Conservation (phyloP, 2,888 invertebrate species). For the Eupithecia pulchellata region DNA sequence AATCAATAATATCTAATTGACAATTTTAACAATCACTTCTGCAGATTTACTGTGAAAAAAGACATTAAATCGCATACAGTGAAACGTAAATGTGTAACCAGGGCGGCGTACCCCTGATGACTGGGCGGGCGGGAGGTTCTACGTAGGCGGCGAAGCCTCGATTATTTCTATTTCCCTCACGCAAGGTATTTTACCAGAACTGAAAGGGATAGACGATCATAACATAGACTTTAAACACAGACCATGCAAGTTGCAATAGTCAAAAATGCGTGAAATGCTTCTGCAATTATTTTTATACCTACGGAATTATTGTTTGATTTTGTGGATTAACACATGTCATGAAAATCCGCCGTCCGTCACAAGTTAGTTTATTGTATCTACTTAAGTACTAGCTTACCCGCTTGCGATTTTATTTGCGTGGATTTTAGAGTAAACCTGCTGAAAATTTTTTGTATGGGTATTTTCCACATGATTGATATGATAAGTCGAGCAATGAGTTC, state of each 20-base stretch:
- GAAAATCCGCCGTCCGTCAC: background rate
- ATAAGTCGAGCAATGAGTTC: background rate
- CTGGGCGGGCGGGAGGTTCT: slow-evolving; percentile 81
- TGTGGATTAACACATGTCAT: background rate
- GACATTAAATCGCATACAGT: slow-evolving; percentile 32
- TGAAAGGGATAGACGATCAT: slow-evolving; percentile 61
- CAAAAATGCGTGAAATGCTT: slow-evolving; percentile 22
- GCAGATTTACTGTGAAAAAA: slow-evolving; percentile 15
- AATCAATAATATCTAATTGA: background rate
- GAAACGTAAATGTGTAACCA: slow-evolving; percentile 56
- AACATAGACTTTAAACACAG: slow-evolving; percentile 63
- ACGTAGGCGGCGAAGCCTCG: slow-evolving; percentile 72
- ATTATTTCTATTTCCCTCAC: slow-evolving; percentile 66
- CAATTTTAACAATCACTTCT: slow-evolving; percentile 2
- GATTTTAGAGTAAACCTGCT: too few species aligned
- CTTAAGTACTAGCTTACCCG: too few species aligned
- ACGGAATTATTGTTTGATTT: slow-evolving; percentile 15
- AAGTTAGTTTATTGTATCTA: background rate
- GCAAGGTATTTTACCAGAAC: slow-evolving; percentile 47
- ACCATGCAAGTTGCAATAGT: slow-evolving; percentile 54
- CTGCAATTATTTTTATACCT: slow-evolving; percentile 15
- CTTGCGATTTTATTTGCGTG: too few species aligned
- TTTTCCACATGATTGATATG: background rate
- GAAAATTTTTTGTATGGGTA: too few species aligned
- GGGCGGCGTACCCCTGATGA: slow-evolving; percentile 67